Evolutionary conservation across 2,888 invertebrate species (phyloP).

Genomic region (Lamproptera curius): DNA sequence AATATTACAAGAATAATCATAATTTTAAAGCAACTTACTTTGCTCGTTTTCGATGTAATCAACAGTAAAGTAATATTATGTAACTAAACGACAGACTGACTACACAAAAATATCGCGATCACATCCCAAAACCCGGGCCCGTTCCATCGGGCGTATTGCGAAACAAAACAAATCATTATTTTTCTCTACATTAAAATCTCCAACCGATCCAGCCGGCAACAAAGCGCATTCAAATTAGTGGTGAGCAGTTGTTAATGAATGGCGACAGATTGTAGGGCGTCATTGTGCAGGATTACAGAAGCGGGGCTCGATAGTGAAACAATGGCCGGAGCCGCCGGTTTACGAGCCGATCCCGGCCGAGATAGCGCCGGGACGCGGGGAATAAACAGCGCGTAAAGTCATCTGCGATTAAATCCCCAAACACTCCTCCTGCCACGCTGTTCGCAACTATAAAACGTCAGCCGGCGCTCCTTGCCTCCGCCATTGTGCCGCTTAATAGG

Average conservation of each 20-base stretch:
- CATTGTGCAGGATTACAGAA: conserved; percentile 50
- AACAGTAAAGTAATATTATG: too few relatives aligned
- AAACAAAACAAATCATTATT: not conserved
- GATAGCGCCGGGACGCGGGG: conserved; percentile 44
- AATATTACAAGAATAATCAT: too few relatives aligned
- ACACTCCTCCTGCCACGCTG: conserved; percentile 23
- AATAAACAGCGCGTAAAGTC: conserved; percentile 59
- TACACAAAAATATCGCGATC: too few relatives aligned
- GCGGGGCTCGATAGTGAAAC: conserved; percentile 53
- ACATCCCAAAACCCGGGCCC: too few relatives aligned
- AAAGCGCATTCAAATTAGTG: conserved; percentile 30
- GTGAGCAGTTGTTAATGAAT: conserved; percentile 44
- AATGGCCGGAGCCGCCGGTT: conserved; percentile 52
- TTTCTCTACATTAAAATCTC: not conserved
- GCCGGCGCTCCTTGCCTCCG: conserved; percentile 7
- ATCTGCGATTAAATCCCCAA: conserved; percentile 38
- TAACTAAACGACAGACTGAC: too few relatives aligned
- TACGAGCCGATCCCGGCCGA: conserved; percentile 51
- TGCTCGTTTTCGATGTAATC: too few relatives aligned
- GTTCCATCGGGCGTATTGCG: not conserved
- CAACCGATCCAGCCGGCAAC: conserved; percentile 2
- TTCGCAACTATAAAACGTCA: conserved; percentile 13
- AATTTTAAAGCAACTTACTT: too few relatives aligned
- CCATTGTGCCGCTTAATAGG: conserved; percentile 12
- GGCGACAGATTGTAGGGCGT: conserved; percentile 49